A percentile compares a stretch with the other conserved stretches of the same genome.
phyloP scores from a whole-genome alignment of 2,888 invertebrate species.

The Camponotus fellah region DNA sequence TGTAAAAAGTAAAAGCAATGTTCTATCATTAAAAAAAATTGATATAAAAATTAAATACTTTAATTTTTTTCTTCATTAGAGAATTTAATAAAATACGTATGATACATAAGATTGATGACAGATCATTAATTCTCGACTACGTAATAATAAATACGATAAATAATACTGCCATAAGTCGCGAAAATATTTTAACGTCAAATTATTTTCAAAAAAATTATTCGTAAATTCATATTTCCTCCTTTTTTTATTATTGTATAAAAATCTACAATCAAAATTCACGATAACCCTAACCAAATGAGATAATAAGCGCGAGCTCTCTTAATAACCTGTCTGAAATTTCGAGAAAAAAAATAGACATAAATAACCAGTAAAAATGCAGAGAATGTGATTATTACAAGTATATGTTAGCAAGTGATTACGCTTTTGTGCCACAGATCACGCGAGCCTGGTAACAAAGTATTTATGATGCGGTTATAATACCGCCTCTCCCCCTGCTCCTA shows the following conservation, averaged over 20 bases:
- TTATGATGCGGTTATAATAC: slow-evolving; percentile 46
- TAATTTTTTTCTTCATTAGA: too few relatives aligned
- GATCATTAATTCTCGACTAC: too few relatives aligned
- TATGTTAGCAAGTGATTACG: neutral
- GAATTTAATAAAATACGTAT: too few relatives aligned
- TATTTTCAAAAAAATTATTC: too few relatives aligned
- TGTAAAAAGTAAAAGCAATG: neutral
- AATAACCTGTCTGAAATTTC: neutral
- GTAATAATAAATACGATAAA: too few relatives aligned
- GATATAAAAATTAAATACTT: neutral
- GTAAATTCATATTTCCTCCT: too few relatives aligned
- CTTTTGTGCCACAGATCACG: slow-evolving; percentile 56
- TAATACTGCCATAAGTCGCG: too few relatives aligned
- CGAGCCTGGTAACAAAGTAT: slow-evolving; percentile 33
- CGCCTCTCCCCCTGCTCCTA: neutral
- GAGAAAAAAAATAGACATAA: neutral
- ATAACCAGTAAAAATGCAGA: neutral
- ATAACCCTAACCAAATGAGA: neutral
- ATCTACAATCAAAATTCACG: too few relatives aligned
- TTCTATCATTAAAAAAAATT: neutral
- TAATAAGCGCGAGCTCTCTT: neutral
- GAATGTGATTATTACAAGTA: neutral
- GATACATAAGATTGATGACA: too few relatives aligned
- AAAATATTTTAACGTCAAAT: too few relatives aligned
- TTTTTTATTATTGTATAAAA: too few relatives aligned